phyloP scores from a whole-genome alignment of 2,888 invertebrate genomes.

The Charanyca ferruginea region DNA sequence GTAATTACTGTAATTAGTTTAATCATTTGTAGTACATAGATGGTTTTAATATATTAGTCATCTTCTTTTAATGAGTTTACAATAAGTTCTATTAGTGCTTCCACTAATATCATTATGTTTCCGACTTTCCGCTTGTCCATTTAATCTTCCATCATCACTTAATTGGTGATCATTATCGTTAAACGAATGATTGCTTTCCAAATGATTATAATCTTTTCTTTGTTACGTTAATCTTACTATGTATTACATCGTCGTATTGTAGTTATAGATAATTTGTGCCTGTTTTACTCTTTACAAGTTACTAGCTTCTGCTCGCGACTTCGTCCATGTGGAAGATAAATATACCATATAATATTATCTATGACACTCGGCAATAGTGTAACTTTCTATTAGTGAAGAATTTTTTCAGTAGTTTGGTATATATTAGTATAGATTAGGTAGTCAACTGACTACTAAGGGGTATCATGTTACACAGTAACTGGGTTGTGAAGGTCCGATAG shows the following conservation, averaged over 20 bases:
- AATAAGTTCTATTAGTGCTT: conserved; percentile 9
- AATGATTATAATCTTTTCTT: conserved; percentile 32
- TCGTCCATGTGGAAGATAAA: no score
- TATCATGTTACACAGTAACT: no score
- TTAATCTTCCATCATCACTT: conserved; percentile 40
- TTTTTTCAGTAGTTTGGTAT: no score
- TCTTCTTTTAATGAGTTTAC: neutral
- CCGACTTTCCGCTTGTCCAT: conserved; percentile 38
- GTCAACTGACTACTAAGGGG: no score
- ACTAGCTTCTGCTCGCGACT: no score
- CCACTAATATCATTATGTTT: conserved; percentile 30
- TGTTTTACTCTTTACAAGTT: neutral
- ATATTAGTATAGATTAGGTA: no score
- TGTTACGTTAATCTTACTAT: conserved; percentile 3
- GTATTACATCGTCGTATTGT: neutral
- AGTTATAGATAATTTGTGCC: conserved; percentile 3
- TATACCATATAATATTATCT: no score
- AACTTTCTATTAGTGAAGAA: no score
- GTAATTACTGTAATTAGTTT: no score
- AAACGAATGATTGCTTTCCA: conserved; percentile 36
- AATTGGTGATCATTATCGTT: conserved; percentile 45
- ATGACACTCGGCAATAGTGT: no score
- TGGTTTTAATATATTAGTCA: neutral
- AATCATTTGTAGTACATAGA: no score
- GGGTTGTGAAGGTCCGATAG: no score